Conservation (phyloP, 2,888 invertebrate species). For the Eupithecia centaureata region DNA sequence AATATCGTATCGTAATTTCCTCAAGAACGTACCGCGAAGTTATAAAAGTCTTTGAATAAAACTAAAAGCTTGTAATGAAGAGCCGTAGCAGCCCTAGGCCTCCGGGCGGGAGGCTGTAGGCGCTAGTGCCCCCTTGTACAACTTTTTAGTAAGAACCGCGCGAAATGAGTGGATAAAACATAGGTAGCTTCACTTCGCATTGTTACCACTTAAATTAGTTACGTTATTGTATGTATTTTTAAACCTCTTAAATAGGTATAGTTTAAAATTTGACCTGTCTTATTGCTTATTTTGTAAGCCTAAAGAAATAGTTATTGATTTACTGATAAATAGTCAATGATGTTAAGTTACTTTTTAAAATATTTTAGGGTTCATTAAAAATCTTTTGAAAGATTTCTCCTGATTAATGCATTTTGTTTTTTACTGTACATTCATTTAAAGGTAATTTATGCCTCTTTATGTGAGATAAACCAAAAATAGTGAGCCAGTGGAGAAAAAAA, state of each 20-base stretch:
- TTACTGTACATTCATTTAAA: too few relatives aligned
- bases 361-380: too few relatives aligned
- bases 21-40: background rate
- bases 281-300: too few relatives aligned
- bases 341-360: too few relatives aligned
- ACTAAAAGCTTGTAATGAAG: slow-evolving; percentile 27
- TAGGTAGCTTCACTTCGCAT: slow-evolving; percentile 76
- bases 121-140: slow-evolving; percentile 70
- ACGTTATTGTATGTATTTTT: background rate
- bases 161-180: slow-evolving; percentile 83
- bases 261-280: too few relatives aligned
- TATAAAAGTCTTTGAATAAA: slow-evolving; percentile 16
- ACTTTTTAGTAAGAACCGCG: slow-evolving; percentile 83
- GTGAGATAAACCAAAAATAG: too few relatives aligned
- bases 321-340: too few relatives aligned
- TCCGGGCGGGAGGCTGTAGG: slow-evolving; percentile 65
- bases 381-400: too few relatives aligned
- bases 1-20: background rate
- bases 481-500: too few relatives aligned
- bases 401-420: too few relatives aligned
- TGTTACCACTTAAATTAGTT: slow-evolving; percentile 16
- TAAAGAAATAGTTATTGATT: too few relatives aligned
- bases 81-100: slow-evolving; percentile 57
- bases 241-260: background rate
- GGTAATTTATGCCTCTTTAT: too few relatives aligned